Percentiles rank a stretch among this genome's conserved stretches.
phyloP scores from a whole-genome alignment of 2,113 vertebrate genomes.

The Cololabis saira region DNA sequence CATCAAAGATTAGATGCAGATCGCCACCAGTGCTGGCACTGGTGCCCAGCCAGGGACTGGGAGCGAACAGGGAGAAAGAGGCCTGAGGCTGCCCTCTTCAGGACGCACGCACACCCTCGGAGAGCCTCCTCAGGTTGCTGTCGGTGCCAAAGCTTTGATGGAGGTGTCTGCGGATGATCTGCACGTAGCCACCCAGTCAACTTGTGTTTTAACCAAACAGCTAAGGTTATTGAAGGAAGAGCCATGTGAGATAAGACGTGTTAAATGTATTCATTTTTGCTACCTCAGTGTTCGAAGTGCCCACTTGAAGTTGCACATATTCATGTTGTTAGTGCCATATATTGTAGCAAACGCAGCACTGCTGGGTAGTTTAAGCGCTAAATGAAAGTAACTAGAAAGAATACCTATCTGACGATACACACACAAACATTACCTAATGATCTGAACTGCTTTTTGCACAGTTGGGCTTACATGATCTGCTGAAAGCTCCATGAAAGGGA shows the following conservation, averaged over 20 bases:
- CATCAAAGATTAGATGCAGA: conserved; percentile 70
- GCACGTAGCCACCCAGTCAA: conserved; percentile 17
- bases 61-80: conserved; percentile 7
- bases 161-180: conserved; percentile 28
- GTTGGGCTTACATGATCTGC: not conserved
- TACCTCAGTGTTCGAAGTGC: conserved; percentile 82
- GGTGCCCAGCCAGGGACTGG: conserved; percentile 13
- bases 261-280: conserved; percentile 67
- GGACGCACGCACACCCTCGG: conserved; percentile 23
- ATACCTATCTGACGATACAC: not conserved
- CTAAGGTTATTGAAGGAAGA: conserved; percentile 37
- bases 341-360: conserved; percentile 48
- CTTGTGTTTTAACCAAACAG: conserved; percentile 37
- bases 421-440: conserved; percentile 10
- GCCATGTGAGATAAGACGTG: conserved; percentile 46
- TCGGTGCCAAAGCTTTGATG: conserved; percentile 68
- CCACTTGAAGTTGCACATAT: conserved; percentile 77
- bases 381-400: conserved; percentile 20
- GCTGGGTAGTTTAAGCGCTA: conserved; percentile 38
- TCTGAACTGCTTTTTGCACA: conserved; percentile 20
- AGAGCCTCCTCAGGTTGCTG: conserved; percentile 32
- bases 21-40: conserved; percentile 33
- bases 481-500: conserved; percentile 6
- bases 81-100: conserved; percentile 43
- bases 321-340: conserved; percentile 72